These are phyloP conservation scores for Chymomyza procnemis DNA, from an alignment of 2,888 invertebrate species.

Conservation along the genomic window DNA sequence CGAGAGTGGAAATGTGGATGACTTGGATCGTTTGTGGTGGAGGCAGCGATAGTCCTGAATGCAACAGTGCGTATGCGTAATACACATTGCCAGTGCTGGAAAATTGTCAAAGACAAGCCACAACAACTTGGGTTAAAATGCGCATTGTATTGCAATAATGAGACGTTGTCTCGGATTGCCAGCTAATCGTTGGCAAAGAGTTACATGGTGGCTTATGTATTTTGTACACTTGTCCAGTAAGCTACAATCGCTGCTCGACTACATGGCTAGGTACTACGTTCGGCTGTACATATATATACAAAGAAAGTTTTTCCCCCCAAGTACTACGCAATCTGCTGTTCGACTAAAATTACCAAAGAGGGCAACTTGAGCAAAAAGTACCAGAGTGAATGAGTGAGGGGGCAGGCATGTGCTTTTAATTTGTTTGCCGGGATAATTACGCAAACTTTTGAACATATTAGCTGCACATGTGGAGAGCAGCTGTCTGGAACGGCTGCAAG, in stretches of 20 bases:
- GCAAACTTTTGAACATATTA: constrained; percentile 44
- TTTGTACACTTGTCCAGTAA: neutral
- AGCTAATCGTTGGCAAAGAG: neutral
- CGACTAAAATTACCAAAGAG: constrained; percentile 15
- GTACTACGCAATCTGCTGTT: constrained; percentile 33
- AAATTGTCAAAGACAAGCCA: constrained; percentile 34
- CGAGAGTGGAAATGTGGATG: constrained; percentile 23
- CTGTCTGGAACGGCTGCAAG: constrained; percentile 25
- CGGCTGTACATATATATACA: neutral
- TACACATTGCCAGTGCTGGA: constrained; percentile 20
- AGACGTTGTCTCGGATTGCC: constrained; percentile 1
- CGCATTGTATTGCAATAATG: constrained; percentile 23
- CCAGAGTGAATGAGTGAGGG: neutral
- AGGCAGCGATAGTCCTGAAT: neutral
- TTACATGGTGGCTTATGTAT: neutral
- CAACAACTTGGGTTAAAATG: neutral
- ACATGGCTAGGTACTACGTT: neutral
- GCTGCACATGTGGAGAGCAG: constrained; percentile 44
- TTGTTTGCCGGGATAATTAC: constrained; percentile 50
- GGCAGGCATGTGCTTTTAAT: constrained; percentile 45
- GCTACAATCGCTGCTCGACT: neutral
- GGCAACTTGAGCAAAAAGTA: neutral
- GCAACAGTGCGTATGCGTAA: constrained; percentile 21
- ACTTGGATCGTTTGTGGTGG: constrained; percentile 20
- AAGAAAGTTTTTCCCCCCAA: constrained; percentile 18